Evolutionary conservation across 2,113 vertebrate genomes (phyloP).

Genomic region (Sinocyclocheilus maitianheensis): DNA sequence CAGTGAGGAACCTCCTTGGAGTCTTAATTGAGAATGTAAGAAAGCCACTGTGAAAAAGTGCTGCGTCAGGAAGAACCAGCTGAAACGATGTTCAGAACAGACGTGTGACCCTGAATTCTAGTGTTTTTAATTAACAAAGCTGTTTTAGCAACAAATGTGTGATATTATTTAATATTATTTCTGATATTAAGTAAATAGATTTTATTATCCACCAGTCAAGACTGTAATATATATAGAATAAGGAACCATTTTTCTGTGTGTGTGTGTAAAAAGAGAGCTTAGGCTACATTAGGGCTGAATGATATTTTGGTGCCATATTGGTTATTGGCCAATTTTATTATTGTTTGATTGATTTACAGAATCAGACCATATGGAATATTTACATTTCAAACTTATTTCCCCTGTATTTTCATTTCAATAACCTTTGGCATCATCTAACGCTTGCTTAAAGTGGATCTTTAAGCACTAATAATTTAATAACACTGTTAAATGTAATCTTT

Average conservation of each 20-base stretch:
- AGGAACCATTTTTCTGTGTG: background rate
- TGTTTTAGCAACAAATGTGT: background rate
- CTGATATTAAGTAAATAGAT: background rate
- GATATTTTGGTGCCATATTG: background rate
- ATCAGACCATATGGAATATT: no score
- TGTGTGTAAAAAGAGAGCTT: background rate
- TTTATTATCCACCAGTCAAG: background rate
- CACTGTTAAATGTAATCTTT: background rate
- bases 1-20: conserved; percentile 24
- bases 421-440: background rate
- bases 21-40: conserved; percentile 30
- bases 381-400: no score
- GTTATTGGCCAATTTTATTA: no score
- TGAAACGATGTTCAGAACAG: background rate
- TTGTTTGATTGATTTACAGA: no score
- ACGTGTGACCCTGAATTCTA: background rate
- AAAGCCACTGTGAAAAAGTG: conserved; percentile 14
- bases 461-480: background rate
- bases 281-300: background rate
- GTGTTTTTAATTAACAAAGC: background rate
- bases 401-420: background rate
- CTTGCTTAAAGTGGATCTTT: background rate
- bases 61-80: conserved; percentile 8
- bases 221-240: background rate
- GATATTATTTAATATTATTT: background rate